Conservation (phyloP, 92 coral and sea anemone genomes). For the Epizoanthus scotinus region DNA sequence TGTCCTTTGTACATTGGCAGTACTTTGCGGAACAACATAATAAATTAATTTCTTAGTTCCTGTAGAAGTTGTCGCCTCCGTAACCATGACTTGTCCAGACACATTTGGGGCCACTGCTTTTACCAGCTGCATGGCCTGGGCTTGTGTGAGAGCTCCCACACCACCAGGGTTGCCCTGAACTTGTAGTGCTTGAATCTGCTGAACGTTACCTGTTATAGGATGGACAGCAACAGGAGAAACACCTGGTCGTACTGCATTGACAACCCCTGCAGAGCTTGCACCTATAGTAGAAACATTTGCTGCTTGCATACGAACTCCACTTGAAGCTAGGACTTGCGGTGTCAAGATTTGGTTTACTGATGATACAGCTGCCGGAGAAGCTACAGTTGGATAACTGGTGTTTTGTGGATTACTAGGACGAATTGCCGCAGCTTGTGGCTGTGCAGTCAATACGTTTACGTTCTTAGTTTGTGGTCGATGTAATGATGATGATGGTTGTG, state of each 20-base stretch:
- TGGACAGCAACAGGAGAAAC: background rate
- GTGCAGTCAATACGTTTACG: background rate
- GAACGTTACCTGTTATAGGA: background rate
- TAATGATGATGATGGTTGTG: slow-evolving; percentile 14
- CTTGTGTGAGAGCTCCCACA: slow-evolving; percentile 15
- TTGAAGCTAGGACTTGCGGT: background rate
- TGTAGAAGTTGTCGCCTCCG: slow-evolving; percentile 3
- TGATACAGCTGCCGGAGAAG: background rate
- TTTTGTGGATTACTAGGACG: background rate
- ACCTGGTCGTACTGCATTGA: slow-evolving; percentile 11
- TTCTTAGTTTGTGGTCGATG: slow-evolving; percentile 26
- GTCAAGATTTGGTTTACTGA: slow-evolving; percentile 8
- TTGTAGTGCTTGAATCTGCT: background rate
- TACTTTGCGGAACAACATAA: slow-evolving; percentile 13
- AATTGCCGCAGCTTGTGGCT: slow-evolving; percentile 1
- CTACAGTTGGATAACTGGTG: slow-evolving; percentile 10
- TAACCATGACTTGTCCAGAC: slow-evolving; percentile 28
- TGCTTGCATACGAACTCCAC: slow-evolving; percentile 12
- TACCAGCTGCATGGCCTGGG: slow-evolving; percentile 33
- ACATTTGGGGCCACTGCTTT: slow-evolving; percentile 37
- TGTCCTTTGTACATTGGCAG: background rate
- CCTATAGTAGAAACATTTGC: background rate
- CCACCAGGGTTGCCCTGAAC: background rate
- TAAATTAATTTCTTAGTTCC: slow-evolving; percentile 19
- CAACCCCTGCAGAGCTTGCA: slow-evolving; percentile 2